A percentile compares a stretch with the other conserved stretches of the same genome.
phyloP scores from a whole-genome alignment of 2,888 invertebrate genomes.

The Drosophila paracracens region DNA sequence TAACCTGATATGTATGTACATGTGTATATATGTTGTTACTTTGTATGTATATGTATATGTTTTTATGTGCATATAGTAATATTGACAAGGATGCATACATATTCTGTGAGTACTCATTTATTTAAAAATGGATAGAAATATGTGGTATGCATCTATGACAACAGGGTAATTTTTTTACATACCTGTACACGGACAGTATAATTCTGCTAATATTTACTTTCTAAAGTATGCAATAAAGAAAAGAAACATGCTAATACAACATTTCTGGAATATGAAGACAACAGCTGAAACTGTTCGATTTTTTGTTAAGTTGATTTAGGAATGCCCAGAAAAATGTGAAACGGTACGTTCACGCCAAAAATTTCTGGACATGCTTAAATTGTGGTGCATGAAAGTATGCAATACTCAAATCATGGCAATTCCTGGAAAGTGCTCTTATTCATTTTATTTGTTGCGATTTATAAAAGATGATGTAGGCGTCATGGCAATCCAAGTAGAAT shows the following conservation, averaged over 20 bases:
- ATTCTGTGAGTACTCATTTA: neutral
- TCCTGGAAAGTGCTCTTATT: neutral
- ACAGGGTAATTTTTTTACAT: neutral
- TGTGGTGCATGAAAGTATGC: conserved; percentile 39
- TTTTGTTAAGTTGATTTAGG: neutral
- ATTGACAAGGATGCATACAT: neutral
- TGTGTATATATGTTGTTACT: neutral
- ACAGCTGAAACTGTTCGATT: neutral
- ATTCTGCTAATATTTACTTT: neutral
- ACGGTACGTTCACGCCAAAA: neutral
- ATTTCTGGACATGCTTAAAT: neutral
- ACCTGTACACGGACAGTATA: neutral
- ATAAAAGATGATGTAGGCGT: neutral
- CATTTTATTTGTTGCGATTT: neutral
- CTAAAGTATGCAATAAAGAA: conserved; percentile 9
- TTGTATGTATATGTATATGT: neutral
- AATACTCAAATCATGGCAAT: neutral
- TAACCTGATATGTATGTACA: neutral
- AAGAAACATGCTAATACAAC: neutral
- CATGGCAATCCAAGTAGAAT: neutral
- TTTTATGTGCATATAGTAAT: neutral
- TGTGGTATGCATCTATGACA: neutral
- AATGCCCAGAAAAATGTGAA: neutral
- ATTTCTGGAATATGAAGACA: neutral
- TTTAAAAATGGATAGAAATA: neutral